phyloP scores from a whole-genome alignment of 2,888 invertebrate species.

The Eristalis tenax region DNA sequence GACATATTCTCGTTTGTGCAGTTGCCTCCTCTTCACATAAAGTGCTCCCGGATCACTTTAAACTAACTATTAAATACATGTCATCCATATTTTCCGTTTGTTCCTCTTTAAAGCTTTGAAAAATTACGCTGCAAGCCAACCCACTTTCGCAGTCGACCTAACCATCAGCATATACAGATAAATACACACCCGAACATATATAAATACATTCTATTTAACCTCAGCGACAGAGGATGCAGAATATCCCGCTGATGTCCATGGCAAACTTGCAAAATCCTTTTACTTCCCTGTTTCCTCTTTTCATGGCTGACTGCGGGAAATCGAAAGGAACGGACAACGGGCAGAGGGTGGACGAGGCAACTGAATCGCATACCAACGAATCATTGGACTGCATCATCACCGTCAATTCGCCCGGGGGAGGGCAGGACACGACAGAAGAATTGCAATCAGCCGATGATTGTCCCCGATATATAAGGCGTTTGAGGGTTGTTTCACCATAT shows the following conservation, averaged over 20 bases:
- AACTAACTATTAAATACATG: background rate
- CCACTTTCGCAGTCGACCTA: background rate
- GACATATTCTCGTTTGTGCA: background rate
- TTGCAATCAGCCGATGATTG: conserved; percentile 65
- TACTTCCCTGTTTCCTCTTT: background rate
- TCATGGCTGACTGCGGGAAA: conserved; percentile 30
- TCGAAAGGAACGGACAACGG: background rate
- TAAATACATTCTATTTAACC: conserved; percentile 37
- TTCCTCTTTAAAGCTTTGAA: conserved; percentile 29
- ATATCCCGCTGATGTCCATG: conserved; percentile 17
- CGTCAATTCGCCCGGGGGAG: conserved; percentile 1
- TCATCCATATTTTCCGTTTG: background rate
- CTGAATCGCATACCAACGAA: background rate
- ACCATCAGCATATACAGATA: background rate
- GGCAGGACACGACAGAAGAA: conserved; percentile 36
- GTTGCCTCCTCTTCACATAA: background rate
- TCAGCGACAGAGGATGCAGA: conserved; percentile 34
- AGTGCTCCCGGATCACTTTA: no score
- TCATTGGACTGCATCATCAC: conserved; percentile 45
- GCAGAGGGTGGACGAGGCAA: background rate
- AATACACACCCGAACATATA: background rate
- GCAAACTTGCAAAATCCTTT: conserved; percentile 35
- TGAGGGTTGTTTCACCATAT: conserved; percentile 35
- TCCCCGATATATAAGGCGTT: conserved; percentile 48
- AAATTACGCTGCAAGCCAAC: background rate